A percentile compares a stretch with the other conserved stretches of the same genome.
Conservation (phyloP, 2,113 vertebrate genomes). For the Australoheros scitulus region DNA sequence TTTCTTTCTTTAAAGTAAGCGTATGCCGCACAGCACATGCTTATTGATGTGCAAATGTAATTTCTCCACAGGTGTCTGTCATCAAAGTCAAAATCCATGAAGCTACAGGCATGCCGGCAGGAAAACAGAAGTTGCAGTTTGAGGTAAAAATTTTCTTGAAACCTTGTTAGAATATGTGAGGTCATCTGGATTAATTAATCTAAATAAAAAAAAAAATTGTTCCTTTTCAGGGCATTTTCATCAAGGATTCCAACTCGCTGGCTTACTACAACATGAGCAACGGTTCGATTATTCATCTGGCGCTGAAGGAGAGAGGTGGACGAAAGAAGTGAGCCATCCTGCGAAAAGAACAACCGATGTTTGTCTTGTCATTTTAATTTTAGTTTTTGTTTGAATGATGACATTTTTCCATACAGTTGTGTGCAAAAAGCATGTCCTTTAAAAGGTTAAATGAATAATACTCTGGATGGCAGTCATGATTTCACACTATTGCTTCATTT, state of each 20-base stretch:
- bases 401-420: neutral
- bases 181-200: neutral
- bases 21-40: neutral
- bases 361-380: slow-evolving; percentile 12
- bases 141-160: slow-evolving; percentile 81
- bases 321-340: slow-evolving; percentile 89
- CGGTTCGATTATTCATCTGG: slow-evolving; percentile 93
- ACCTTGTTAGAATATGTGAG: neutral
- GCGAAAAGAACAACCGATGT: neutral
- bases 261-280: slow-evolving; percentile 98
- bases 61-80: slow-evolving; percentile 89
- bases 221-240: slow-evolving; percentile 92
- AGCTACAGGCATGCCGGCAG: slow-evolving; percentile 97
- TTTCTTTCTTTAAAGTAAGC: neutral
- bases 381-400: neutral
- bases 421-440: neutral
- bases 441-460: neutral
- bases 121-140: slow-evolving; percentile 97
- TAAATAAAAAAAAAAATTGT: neutral
- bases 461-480: neutral
- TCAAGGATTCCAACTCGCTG: slow-evolving; percentile 98
- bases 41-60: neutral
- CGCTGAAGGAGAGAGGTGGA: slow-evolving; percentile 97
- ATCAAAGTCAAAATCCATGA: slow-evolving; percentile 99
- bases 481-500: neutral